Base-by-base conservation (phyloP, 2,113 vertebrate genomes). In the Himantopus leucocephalus region DNA sequence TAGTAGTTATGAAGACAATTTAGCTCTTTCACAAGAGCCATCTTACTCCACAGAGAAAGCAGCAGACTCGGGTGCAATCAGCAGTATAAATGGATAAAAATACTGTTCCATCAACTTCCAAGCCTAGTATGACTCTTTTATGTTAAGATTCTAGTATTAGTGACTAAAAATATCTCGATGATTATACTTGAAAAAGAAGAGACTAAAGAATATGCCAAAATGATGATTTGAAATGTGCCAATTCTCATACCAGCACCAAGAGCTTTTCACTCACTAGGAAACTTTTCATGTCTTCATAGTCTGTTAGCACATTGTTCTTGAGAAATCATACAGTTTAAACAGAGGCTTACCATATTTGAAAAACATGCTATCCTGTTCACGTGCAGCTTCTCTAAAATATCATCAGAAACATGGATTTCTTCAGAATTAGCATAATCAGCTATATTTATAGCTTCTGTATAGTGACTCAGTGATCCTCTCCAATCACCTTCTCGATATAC, bases 281-380 rank as follows among this genome's bases (percentile, higher is more conserved):
- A 39, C 37, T 30, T 59, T 20, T 18, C 29, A 2, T 26, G 23
- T n/a, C 45, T 73, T 73, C 43, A 4, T 13, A 30, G 13, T 20
- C 35, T 62, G 50, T 30, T n/a, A 71, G 43, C 6, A 6, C 6
- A 35, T 5, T 62, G 41, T 2, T 75, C 26, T 70, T 41, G 12
- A 76, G 64, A 86, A 77, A 66, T 24, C 19, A 22, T 3, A 37
- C 1, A 2, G 13, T 50, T 75, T 10, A n/a, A 76, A 34, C 8
- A 80, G 43, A 29, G 76, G 88, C 98, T 98, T 96, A 99, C 99
- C 98, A 99, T 98, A 89, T 99, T 99, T 81, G 99, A 98, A 91
- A 99, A 99, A 32, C 99, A 99, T 14, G 99, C 99, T 30, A 99
- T 99, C 88, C 99, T 99, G 97, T 99, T 99, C 88, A 99, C 98